A percentile compares a stretch with the other conserved stretches of the same genome.
Evolutionary conservation across 2,888 invertebrate genomes (phyloP).

Genomic region (Napeogenes inachia): DNA sequence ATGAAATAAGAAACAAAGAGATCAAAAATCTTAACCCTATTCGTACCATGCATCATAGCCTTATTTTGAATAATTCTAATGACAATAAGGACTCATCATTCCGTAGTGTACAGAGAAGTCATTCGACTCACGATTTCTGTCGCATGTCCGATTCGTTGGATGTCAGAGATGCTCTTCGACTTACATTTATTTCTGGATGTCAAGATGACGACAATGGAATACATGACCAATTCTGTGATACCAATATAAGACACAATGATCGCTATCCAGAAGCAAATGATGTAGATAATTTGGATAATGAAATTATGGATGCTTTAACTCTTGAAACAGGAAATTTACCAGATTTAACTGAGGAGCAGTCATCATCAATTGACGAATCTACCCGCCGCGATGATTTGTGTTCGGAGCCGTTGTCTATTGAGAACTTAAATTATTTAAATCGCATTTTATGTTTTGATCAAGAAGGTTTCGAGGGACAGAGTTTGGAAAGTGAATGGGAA

Average conservation of each 20-base stretch:
- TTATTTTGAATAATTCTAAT: conserved; percentile 39
- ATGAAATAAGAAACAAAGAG: conserved; percentile 22
- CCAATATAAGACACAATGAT: conserved; percentile 67
- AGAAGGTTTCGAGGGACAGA: conserved; percentile 46
- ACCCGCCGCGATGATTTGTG: conserved; percentile 58
- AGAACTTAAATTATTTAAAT: conserved; percentile 58
- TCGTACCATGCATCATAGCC: conserved; percentile 48
- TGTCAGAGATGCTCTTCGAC: conserved; percentile 33
- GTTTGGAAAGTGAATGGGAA: conserved; percentile 55
- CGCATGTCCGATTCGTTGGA: conserved; percentile 29
- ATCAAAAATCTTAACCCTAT: conserved; percentile 20
- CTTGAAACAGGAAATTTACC: conserved; percentile 61
- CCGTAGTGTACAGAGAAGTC: conserved; percentile 45
- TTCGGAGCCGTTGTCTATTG: conserved; percentile 48
- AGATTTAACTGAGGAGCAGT: conserved; percentile 62
- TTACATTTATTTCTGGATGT: conserved; percentile 37
- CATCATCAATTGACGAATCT: conserved; percentile 61
- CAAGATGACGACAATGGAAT: conserved; percentile 22
- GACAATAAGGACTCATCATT: conserved; percentile 47
- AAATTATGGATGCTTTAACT: conserved; percentile 60
- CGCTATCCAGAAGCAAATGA: conserved; percentile 64
- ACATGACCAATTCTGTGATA: conserved; percentile 49
- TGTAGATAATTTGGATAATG: conserved; percentile 60
- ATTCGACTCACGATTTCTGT: conserved; percentile 49
- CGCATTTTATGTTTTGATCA: conserved; percentile 51